A percentile compares a stretch with the other conserved stretches of the same genome.
These are phyloP conservation scores for Buathra laborator DNA, from an alignment of 2,888 invertebrate genomes.

Conservation along the genomic window DNA sequence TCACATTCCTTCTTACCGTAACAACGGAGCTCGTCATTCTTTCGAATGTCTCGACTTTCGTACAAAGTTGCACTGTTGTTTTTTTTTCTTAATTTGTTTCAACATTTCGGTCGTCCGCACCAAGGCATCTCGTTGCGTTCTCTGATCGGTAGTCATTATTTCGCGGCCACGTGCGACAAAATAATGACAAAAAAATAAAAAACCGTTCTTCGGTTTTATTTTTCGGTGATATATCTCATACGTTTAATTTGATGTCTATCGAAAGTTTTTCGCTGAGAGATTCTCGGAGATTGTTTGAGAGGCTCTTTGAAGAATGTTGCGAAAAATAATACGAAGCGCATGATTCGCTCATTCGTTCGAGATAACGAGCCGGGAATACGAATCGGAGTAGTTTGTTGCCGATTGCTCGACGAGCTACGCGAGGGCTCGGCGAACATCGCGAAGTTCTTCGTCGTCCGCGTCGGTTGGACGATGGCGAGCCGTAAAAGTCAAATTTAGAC, in stretches of 20 bases:
- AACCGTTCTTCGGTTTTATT: neutral
- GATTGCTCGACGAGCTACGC: constrained; percentile 65
- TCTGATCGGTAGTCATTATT: neutral
- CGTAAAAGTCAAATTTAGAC: constrained; percentile 77
- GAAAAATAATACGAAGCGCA: constrained; percentile 42
- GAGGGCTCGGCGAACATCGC: too few species aligned
- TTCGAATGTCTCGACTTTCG: constrained; percentile 44
- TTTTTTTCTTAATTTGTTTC: neutral
- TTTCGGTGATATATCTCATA: constrained; percentile 22
- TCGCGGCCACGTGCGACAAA: neutral
- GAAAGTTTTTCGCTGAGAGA: constrained; percentile 8
- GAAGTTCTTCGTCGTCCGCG: neutral
- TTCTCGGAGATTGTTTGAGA: constrained; percentile 48
- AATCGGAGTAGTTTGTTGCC: constrained; percentile 71
- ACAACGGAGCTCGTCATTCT: constrained; percentile 16
- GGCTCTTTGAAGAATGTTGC: constrained; percentile 62
- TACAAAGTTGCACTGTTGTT: neutral
- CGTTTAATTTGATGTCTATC: constrained; percentile 42
- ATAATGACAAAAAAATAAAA: neutral
- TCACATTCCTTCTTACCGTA: neutral
- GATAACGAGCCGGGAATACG: constrained; percentile 68
- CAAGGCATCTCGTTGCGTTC: neutral
- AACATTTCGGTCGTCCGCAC: neutral
- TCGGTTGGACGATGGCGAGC: constrained; percentile 8
- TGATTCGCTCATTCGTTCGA: constrained; percentile 39